Base-by-base conservation (phyloP, 2,113 vertebrate genomes). In the Eublepharis macularius region DNA sequence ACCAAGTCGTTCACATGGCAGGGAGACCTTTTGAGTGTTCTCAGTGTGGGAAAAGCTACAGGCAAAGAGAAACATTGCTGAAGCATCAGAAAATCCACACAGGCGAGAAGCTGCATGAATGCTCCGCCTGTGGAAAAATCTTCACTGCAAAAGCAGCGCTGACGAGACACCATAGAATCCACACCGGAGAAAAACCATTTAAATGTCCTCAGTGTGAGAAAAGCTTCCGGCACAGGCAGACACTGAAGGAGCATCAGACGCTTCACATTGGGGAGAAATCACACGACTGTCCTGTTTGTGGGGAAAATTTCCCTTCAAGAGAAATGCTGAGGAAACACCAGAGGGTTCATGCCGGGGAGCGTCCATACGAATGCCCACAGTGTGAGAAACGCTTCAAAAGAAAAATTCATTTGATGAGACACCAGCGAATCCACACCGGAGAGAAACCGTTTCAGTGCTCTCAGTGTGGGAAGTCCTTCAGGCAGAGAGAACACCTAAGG, bases 401-500 rank as follows among this genome's bases (percentile, higher is more conserved):
- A 63, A 26, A 34, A n/a, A n/a, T n/a, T n/a, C n/a, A 80, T 32
- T 39, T 80, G 16, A 63, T 34, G 54, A 39, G 36, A 6, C 77
- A 80, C 32, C 49, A n/a, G 36, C 43, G 54, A 3, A 54, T 36
- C 32, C 77, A 80, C 24, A 34, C 77, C 14, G 96, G 96, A 73
- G 96, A 96, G 88, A 82, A 95, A 89, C 97, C 97, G 2, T 94
- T 89, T 13, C 90, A 86, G 6, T 97, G 97, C 73, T 85, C 85
- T 8, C 94, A 96, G 89, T 97, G 97, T n/a, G 89, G 93, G 4
- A 89, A 95, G 24, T 96, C 96, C 95, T 97, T 97, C 85, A 86
- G 96, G 34, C 96, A 96, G 85, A 95, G 96, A 90, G 83, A 96
- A 0, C 94, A 96, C 75, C 89, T 97, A 89, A 63, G 60, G 51